Evolutionary conservation across 2,113 vertebrate genomes (phyloP).

Genomic region (Pagrus major): DNA sequence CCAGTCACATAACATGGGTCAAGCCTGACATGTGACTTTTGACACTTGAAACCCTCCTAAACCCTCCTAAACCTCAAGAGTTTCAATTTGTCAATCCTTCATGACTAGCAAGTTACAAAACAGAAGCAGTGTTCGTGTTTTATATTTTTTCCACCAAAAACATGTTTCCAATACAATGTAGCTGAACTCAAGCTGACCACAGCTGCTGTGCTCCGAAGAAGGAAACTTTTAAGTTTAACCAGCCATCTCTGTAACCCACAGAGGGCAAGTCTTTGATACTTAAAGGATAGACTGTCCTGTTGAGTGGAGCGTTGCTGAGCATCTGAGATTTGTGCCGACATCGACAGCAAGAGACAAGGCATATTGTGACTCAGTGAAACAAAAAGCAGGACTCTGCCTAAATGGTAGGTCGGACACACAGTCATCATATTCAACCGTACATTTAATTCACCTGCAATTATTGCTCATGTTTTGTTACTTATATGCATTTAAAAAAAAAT

Average conservation of each 20-base stretch:
- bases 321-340: slow-evolving; percentile 9
- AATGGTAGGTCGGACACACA: neutral
- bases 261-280: neutral
- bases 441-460: neutral
- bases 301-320: neutral
- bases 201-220: neutral
- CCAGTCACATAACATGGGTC: neutral
- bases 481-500: too few species aligned
- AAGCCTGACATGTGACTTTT: too few species aligned
- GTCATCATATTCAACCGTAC: neutral
- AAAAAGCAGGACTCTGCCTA: neutral
- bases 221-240: slow-evolving; percentile 6
- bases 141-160: neutral
- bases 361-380: neutral
- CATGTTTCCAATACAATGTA: neutral
- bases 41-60: neutral
- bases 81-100: neutral
- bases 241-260: neutral
- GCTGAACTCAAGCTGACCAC: neutral
- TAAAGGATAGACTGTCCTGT: neutral
- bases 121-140: neutral
- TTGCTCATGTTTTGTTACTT: neutral
- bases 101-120: neutral
- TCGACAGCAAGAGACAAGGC: neutral
- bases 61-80: neutral